Evolutionary conservation across 2,113 vertebrate species (phyloP).

Genomic region (Heterotis niloticus): DNA sequence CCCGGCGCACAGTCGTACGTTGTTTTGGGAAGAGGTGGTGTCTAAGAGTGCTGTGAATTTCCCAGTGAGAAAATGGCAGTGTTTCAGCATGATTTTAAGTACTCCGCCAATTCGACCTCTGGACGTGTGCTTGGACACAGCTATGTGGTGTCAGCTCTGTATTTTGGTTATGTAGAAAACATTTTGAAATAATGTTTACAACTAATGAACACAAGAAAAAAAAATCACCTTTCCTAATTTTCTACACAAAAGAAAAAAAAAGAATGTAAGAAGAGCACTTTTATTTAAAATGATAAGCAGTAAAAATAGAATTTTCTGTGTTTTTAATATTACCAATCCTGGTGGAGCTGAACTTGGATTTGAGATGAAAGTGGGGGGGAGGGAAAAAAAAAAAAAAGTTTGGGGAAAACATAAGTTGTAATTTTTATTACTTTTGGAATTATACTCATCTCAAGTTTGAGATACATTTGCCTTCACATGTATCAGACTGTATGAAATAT

Average conservation of each 20-base stretch:
- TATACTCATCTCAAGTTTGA: background rate
- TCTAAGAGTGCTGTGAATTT: background rate
- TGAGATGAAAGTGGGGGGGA: background rate
- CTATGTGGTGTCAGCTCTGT: background rate
- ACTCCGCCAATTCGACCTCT: background rate
- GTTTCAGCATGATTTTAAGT: background rate
- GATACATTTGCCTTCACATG: background rate
- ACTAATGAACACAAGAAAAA: background rate
- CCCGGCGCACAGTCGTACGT: background rate
- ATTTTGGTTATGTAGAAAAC: background rate
- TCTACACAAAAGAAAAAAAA: background rate
- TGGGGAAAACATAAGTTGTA: background rate
- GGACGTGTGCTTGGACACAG: background rate
- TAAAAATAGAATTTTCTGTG: background rate
- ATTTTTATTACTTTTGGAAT: background rate
- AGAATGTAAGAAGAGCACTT: constrained; percentile 13
- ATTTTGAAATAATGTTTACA: constrained; percentile 1
- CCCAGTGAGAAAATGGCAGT: background rate
- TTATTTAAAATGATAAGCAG: constrained; percentile 2
- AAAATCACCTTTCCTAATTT: background rate
- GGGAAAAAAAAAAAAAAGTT: background rate
- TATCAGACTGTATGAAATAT: background rate
- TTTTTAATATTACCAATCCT: background rate
- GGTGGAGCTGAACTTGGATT: background rate
- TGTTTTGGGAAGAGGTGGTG: background rate